A percentile compares a stretch with the other conserved stretches of the same genome.
Conservation (phyloP, 2,888 invertebrate species). For the Laothoe populi region DNA sequence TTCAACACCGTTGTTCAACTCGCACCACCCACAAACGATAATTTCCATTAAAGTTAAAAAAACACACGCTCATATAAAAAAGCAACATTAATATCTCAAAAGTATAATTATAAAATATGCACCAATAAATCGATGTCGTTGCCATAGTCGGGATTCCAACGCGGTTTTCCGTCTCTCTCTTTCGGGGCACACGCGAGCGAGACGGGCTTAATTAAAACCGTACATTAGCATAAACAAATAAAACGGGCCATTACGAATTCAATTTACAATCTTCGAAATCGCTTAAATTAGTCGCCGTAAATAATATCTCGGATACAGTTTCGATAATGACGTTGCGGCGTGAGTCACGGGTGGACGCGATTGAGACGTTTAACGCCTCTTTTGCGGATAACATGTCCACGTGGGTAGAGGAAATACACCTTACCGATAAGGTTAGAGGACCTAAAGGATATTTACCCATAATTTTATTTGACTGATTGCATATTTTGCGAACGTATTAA, state of each 20-base stretch:
- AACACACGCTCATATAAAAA: slow-evolving; percentile 41
- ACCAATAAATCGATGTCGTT: slow-evolving; percentile 69
- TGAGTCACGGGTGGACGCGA: slow-evolving; percentile 19
- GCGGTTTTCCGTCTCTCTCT: slow-evolving; percentile 30
- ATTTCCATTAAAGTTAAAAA: slow-evolving; percentile 40
- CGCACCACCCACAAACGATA: slow-evolving; percentile 51
- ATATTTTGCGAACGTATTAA: no score
- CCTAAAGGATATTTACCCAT: neutral
- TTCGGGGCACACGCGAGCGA: slow-evolving; percentile 31
- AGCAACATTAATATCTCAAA: slow-evolving; percentile 62
- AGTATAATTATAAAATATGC: slow-evolving; percentile 74
- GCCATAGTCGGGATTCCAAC: slow-evolving; percentile 59
- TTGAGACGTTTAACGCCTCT: slow-evolving; percentile 2
- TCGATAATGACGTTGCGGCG: slow-evolving; percentile 59
- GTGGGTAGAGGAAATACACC: neutral
- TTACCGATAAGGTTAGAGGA: neutral
- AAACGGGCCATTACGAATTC: slow-evolving; percentile 83
- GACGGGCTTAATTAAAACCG: slow-evolving; percentile 77
- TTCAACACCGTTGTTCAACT: slow-evolving; percentile 34
- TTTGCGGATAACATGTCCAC: neutral
- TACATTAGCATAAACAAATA: slow-evolving; percentile 84
- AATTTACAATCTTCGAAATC: slow-evolving; percentile 82
- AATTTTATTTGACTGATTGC: neutral
- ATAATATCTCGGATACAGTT: slow-evolving; percentile 74
- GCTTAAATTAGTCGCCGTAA: slow-evolving; percentile 82